phyloP scores from a whole-genome alignment of 2,113 vertebrate genomes.

The Indicator indicator region DNA sequence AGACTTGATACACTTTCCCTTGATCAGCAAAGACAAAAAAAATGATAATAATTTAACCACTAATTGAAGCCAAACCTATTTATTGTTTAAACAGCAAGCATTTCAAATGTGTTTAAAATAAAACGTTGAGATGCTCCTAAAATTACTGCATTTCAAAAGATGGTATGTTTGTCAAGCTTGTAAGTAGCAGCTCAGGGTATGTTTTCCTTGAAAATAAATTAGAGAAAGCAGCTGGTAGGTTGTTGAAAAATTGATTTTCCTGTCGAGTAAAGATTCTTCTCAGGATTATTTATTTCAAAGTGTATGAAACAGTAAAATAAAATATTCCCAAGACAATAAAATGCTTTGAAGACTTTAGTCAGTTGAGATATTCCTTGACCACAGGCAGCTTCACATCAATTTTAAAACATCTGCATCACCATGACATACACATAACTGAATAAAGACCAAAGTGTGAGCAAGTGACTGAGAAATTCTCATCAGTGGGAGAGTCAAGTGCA shows the following conservation, averaged over 20 bases:
- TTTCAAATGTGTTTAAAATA: neutral
- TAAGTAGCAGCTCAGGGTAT: neutral
- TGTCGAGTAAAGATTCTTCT: neutral
- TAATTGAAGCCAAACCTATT: neutral
- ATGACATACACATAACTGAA: neutral
- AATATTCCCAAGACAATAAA: neutral
- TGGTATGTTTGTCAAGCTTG: neutral
- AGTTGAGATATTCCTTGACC: neutral
- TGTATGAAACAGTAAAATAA: neutral
- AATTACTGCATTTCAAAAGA: neutral
- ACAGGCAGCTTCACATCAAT: neutral
- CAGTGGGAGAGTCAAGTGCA: neutral
- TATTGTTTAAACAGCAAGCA: neutral
- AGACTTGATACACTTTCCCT: neutral
- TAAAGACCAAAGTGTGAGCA: neutral
- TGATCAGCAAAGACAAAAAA: neutral
- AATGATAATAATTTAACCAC: neutral
- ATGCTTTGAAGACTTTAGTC: neutral
- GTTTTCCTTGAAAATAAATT: neutral
- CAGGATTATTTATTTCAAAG: neutral
- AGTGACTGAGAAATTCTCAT: neutral
- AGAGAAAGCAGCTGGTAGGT: neutral
- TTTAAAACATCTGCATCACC: neutral
- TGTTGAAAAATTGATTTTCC: neutral
- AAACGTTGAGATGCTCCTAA: neutral